Evolutionary conservation across 2,888 invertebrate species (phyloP).

Genomic region (Morpho achilles): DNA sequence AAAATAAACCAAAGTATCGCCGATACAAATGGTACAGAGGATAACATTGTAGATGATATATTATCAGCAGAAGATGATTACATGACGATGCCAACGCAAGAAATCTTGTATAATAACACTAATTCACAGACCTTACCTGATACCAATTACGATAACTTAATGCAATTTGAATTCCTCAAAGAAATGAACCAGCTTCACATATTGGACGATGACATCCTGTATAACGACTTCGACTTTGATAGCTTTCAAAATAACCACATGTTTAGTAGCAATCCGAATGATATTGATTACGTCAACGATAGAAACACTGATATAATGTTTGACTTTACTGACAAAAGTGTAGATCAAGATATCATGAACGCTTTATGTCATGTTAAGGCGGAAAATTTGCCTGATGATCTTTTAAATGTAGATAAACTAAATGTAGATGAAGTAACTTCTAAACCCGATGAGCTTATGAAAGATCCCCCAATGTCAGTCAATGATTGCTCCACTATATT

Average conservation of each 20-base stretch:
- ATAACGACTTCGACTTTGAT: slow-evolving; percentile 68
- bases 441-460: slow-evolving; percentile 34
- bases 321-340: slow-evolving; percentile 52
- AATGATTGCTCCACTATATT: slow-evolving; percentile 71
- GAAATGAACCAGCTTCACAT: slow-evolving; percentile 67
- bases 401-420: slow-evolving; percentile 47
- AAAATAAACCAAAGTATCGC: slow-evolving; percentile 30
- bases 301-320: slow-evolving; percentile 53
- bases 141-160: slow-evolving; percentile 46
- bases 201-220: slow-evolving; percentile 63
- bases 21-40: slow-evolving; percentile 50
- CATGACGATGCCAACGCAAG: slow-evolving; percentile 53
- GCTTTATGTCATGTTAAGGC: slow-evolving; percentile 52
- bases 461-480: slow-evolving; percentile 45
- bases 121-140: slow-evolving; percentile 36
- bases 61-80: slow-evolving; percentile 69
- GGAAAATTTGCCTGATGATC: slow-evolving; percentile 54
- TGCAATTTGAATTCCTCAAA: slow-evolving; percentile 66
- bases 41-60: slow-evolving; percentile 69
- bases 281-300: slow-evolving; percentile 50
- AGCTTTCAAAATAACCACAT: slow-evolving; percentile 58
- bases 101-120: slow-evolving; percentile 41
- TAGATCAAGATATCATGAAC: slow-evolving; percentile 65
- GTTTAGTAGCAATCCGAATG: slow-evolving; percentile 48
- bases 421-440: slow-evolving; percentile 22